These are phyloP conservation scores for Onychorhynchus coronatus DNA, from an alignment of 2,113 vertebrate species.

Conservation along the genomic window DNA sequence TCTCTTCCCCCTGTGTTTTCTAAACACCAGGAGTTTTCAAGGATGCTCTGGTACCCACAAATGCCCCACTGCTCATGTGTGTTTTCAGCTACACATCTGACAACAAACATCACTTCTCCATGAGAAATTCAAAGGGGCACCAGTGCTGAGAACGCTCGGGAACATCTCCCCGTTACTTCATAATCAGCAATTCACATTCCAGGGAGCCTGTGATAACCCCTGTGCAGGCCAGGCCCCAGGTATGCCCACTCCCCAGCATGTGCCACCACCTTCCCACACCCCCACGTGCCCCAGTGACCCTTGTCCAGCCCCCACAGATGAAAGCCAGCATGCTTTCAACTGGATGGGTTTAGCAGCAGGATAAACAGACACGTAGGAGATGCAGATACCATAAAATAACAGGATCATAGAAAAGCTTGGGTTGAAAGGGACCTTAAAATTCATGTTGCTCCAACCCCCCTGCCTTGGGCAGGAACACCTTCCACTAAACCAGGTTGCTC, in stretches of 20 bases:
- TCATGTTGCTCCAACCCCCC: background rate
- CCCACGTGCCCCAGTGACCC: fast-evolving
- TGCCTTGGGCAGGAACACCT: background rate
- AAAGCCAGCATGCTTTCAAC: background rate
- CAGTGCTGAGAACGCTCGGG: background rate
- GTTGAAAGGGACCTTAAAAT: background rate
- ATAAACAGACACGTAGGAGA: background rate
- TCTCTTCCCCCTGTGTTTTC: background rate
- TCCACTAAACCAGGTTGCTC: background rate
- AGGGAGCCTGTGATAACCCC: background rate
- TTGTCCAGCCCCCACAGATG: fast-evolving
- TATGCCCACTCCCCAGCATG: fast-evolving
- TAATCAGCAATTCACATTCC: background rate
- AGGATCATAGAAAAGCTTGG: background rate
- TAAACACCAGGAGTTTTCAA: background rate
- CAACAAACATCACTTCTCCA: background rate
- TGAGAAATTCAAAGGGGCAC: background rate
- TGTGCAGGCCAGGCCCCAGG: background rate
- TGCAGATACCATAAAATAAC: background rate
- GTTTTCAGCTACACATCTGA: background rate
- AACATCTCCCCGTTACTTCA: background rate
- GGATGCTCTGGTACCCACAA: background rate
- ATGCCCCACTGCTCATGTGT: fast-evolving
- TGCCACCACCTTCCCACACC: background rate
- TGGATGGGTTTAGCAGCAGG: background rate